Conservation (phyloP, 1,140 invertebrate genomes). For the Anastrepha ludens region DNA sequence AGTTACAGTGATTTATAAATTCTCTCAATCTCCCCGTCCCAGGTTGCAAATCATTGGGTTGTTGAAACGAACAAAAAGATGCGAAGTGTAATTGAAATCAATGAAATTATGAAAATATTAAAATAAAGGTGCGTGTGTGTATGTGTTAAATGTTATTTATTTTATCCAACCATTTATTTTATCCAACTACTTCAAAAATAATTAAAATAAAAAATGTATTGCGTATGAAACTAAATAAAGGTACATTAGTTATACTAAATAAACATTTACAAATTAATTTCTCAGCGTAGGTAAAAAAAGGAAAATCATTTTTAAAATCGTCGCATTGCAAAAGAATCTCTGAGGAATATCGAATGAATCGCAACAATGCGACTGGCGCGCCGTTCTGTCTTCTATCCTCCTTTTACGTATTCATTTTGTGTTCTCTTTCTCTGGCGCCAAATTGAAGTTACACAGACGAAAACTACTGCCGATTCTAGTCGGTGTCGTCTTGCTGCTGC, state of each 20-base stretch:
- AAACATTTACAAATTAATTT: conserved; percentile 50
- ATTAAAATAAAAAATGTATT: conserved; percentile 41
- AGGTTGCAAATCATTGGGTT: too few relatives aligned
- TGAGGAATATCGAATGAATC: neutral
- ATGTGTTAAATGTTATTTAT: neutral
- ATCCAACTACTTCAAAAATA: neutral
- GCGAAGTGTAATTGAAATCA: too few relatives aligned
- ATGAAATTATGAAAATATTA: neutral
- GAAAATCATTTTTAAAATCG: conserved; percentile 45
- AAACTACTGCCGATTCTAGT: neutral
- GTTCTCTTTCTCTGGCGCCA: neutral
- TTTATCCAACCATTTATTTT: conserved; percentile 13
- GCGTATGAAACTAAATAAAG: conserved; percentile 34
- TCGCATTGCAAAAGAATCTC: conserved; percentile 23
- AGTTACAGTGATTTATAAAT: too few relatives aligned
- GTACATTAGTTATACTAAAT: conserved; percentile 50
- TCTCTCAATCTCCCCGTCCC: too few relatives aligned
- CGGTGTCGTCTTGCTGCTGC: conserved; percentile 23
- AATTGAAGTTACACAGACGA: neutral
- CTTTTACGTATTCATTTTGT: neutral
- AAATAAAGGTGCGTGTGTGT: neutral
- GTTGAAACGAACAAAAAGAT: too few relatives aligned
- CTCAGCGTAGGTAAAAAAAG: conserved; percentile 25
- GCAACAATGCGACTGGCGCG: neutral
- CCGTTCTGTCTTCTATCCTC: neutral